Base-by-base conservation (phyloP, 1,140 invertebrate genomes). In the Halictus rubicundus region DNA sequence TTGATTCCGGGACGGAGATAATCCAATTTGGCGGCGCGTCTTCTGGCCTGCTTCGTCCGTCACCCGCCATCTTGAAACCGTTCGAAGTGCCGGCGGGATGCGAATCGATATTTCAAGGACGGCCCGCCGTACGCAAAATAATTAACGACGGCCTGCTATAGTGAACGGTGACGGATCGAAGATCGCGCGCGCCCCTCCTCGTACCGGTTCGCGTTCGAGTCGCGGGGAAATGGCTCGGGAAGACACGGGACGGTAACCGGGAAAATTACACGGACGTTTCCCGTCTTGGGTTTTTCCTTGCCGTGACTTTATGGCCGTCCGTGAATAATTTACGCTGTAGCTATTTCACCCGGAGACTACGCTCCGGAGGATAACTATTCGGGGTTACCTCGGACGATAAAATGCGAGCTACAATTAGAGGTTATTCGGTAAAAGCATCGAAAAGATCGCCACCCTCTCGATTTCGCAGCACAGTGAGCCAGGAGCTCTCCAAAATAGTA, bases 41-140 rank as follows among this genome's bases (percentile, higher is more conserved):
- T 85, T 87, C 75, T 76, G 73, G 66, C 74, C 71, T 69, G 81
- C 49, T 84, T 64, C 71, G 54, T 78, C 54, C 82, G 75, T 77
- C 73, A 77, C 82, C 82, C 81, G 83, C 85, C 85, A 85, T 87
- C 76, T 85, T 83, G 83, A 78, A 85, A 83, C 84, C 77, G 85
- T 87, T 85, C 78, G 39, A 85, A 70, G 78, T 57, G 52, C 65
- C 60, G 80, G 16, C 64, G 49, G 32, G 68, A 66, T 81, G 63
- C 69, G 65, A 85, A 85, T 87, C 85, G 81, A 87, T 87, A 87
- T 76, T 72, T 72, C 80, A 83, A 80, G 81, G 78, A 85, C 84
- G 75, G 63, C 49, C 65, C n/a, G 69, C 63, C 37, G 46, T 64
- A 78, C 60, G 76, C 60, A 72, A 77, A 77, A 69, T 72, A 72